These are phyloP conservation scores for Acanthopagrus latus DNA, from an alignment of 2,797 vertebrate genomes.

Conservation along the genomic window DNA sequence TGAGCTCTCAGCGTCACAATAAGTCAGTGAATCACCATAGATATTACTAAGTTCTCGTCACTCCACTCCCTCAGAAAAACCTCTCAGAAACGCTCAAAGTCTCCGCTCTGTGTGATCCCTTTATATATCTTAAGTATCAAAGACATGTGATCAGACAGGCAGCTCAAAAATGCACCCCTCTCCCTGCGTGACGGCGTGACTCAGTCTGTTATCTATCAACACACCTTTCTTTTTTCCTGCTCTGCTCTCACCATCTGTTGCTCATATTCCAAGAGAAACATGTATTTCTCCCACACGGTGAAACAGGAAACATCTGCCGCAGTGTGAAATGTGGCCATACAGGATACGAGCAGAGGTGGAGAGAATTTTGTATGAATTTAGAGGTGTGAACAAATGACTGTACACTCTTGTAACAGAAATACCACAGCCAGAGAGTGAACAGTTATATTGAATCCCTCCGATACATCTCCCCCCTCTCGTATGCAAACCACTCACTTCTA, in stretches of 20 bases:
- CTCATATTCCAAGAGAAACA: conserved; percentile 71
- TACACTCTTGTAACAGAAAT: conserved; percentile 18
- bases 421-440: not conserved
- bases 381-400: conserved; percentile 62
- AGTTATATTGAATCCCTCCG: not conserved
- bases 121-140: conserved; percentile 7
- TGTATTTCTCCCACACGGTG: conserved; percentile 58
- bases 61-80: not conserved
- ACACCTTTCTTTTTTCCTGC: conserved; percentile 69
- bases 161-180: conserved; percentile 32
- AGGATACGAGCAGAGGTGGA: conserved; percentile 44
- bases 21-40: not conserved
- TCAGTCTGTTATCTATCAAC: conserved; percentile 62
- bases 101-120: conserved; percentile 10
- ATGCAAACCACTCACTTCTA: conserved; percentile 1
- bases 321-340: conserved; percentile 48
- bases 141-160: conserved; percentile 41
- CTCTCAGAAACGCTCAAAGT: not conserved
- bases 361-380: conserved; percentile 25
- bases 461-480: not conserved
- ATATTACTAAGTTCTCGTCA: not conserved
- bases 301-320: conserved; percentile 82
- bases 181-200: conserved; percentile 29
- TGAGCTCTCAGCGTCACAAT: not conserved
- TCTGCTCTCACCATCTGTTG: conserved; percentile 62